Evolutionary conservation across 2,113 vertebrate genomes (phyloP), one percentile per base, ranked within the genome.

Genomic region (Athene cunicularia): DNA sequence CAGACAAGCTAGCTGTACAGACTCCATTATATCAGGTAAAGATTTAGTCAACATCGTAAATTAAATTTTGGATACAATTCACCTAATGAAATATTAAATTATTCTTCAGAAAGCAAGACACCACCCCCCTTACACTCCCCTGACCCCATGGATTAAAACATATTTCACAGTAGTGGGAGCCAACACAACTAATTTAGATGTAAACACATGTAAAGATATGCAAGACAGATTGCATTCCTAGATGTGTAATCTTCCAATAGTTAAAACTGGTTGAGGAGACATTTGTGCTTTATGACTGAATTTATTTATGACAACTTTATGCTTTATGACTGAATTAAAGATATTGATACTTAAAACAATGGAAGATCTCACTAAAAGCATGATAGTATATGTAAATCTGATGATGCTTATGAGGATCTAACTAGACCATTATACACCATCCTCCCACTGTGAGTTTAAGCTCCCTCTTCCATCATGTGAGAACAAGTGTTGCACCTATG

Each of bases 91-190:
- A 71, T 41, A 80, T 1, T 4, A 70, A 81, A 81, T 64, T 63
- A 24, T 74, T 67, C 35, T 52, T 64, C 75, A 71, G 50, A 81
- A 58, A 70, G 43, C 16, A 71, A 64, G 43, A 45, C 24, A 23
- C 6, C 22, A 58, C 3, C 18, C 26, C 35, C 27, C 17, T 63
- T 56, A 58, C 26, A 35, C 20, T 23, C 56, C 63, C 28, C 7
- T 37, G 19, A 28, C 30, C 22, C 21, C 41, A 60, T 22, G 33
- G 56, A 64, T 71, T 64, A 71, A 87, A 82, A 71, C 20, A n/a
- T 55, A 58, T 9, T 68, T 70, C 47, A 80, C 1, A 0, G 27
- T 18, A 67, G 52, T 0, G 0, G 53, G 14, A 84, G 26, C 39
- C 2, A 1, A 59, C 8, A 5, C n/a, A 80, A 85, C 32, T 37